Percentiles rank a stretch among this genome's conserved stretches.
phyloP scores from a whole-genome alignment of 2,113 vertebrate genomes.

The Hydrochoerus hydrochaeris region DNA sequence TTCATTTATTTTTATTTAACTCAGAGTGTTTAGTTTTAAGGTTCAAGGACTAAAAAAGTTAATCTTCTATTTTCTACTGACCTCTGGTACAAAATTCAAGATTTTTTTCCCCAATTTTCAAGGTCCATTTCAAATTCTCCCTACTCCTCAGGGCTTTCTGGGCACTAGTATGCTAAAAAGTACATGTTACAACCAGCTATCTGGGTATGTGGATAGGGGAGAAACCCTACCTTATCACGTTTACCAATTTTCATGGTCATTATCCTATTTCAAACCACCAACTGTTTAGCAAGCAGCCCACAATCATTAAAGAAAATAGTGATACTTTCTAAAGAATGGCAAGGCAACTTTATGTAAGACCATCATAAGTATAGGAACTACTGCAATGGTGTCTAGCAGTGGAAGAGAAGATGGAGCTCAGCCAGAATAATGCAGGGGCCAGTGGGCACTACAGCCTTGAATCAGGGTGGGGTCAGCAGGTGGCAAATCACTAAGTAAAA shows the following conservation, averaged over 20 bases:
- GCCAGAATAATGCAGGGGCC: too few species aligned
- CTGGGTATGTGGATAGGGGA: background rate
- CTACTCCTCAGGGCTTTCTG: background rate
- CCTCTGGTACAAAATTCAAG: background rate
- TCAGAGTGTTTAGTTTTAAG: background rate
- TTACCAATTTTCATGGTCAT: background rate
- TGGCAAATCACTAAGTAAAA: background rate
- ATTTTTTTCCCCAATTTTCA: background rate
- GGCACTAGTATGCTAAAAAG: background rate
- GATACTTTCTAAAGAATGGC: background rate
- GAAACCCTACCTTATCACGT: background rate
- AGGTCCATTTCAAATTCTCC: background rate
- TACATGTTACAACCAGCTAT: background rate
- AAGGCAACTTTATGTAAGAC: background rate
- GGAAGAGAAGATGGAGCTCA: too few species aligned
- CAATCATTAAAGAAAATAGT: background rate
- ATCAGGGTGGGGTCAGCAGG: background rate
- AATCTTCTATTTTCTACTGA: background rate
- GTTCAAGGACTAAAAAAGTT: background rate
- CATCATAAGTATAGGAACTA: background rate
- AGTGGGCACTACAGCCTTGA: background rate
- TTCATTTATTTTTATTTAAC: background rate
- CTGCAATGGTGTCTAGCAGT: too few species aligned
- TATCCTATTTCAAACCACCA: background rate
- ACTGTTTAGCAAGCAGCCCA: background rate